Evolutionary conservation across 2,888 invertebrate genomes (phyloP), one percentile per base, ranked within the genome.

Genomic region (Serripes groenlandicus): DNA sequence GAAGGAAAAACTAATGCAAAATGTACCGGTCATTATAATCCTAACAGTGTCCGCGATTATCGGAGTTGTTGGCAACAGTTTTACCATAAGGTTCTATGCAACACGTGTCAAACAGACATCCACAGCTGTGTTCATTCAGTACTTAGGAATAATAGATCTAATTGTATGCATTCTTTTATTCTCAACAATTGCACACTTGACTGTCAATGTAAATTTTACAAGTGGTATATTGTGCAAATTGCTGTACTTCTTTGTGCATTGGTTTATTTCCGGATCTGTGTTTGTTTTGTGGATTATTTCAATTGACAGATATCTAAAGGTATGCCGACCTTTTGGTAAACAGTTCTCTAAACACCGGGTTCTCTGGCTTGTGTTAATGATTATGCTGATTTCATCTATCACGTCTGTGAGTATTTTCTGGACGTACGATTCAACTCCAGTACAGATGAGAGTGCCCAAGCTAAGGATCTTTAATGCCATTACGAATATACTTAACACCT

Each of bases 171-270:
- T 71, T 3, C 26, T 80, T 3, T 32, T 28, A 1, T 54, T 58
- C 35, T 66, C 64, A 3, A 71, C 75, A 1, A 56, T 75, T 23
- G 75, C 72, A 11, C 75, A 80, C 30, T n/a, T 80, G 28, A 32
- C 54, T n/a, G 75, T 75, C 1, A 80, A 75, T 18, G 66, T 80
- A 23, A 32, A 64, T 9, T 80, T 54, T 42, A 80, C 66, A 3
- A 52, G 64, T 37, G n/a, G 18, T 15, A 37, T 49, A 15, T 23
- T 70, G n/a, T 80, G 80, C 37, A 71, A 80, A 62, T 23, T 72
- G 0, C 71, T 80, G 80, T 80, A 80, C 35, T 80, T 80, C 64
- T 66, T 75, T 26, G 80, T 75, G n/a, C 80, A 80, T 49, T 80
- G 75, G 75, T 70, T 72, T 21, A 52, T 80, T 34, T 37, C 72